Evolutionary conservation across 64 coral and sea anemone genomes (phyloP).

Genomic region (Actinia tenebrosa): DNA sequence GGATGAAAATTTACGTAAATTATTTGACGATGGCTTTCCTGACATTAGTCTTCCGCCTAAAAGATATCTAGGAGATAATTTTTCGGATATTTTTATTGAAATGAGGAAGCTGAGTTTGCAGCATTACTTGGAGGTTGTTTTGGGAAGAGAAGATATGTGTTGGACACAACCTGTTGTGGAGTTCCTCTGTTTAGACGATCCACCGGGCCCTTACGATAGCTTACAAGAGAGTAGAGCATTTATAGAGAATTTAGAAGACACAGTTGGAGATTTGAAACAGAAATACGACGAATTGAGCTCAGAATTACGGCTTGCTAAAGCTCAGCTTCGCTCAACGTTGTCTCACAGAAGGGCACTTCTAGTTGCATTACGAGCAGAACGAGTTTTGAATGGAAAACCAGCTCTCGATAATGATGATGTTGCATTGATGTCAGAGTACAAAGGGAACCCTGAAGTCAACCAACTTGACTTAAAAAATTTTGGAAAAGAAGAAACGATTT

Average conservation of each 20-base stretch:
- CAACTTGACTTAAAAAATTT: constrained; percentile 58
- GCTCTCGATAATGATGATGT: constrained; percentile 64
- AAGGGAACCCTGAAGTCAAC: constrained; percentile 59
- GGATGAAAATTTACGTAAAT: constrained; percentile 65
- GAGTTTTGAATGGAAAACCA: constrained; percentile 74
- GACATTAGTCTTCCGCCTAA: constrained; percentile 71
- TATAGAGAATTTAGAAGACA: constrained; percentile 74
- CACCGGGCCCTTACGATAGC: constrained; percentile 78
- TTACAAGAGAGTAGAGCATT: constrained; percentile 86
- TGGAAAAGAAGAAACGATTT: constrained; percentile 31
- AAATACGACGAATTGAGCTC: constrained; percentile 41
- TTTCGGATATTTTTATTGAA: constrained; percentile 76
- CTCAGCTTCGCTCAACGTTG: constrained; percentile 68
- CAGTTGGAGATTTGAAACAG: constrained; percentile 53
- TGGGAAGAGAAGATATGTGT: constrained; percentile 24
- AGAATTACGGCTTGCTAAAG: constrained; percentile 66
- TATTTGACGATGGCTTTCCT: constrained; percentile 29
- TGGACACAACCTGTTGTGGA: constrained; percentile 42
- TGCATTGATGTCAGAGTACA: constrained; percentile 58
- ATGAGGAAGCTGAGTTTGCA: constrained; percentile 60
- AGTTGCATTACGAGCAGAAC: constrained; percentile 69
- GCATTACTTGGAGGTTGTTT: constrained; percentile 59
- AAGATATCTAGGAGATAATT: constrained; percentile 87
- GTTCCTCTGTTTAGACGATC: constrained; percentile 90
- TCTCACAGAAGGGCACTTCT: constrained; percentile 74